phyloP scores from a whole-genome alignment of 2,888 invertebrate species.

The Sarcophaga caerulescens region DNA sequence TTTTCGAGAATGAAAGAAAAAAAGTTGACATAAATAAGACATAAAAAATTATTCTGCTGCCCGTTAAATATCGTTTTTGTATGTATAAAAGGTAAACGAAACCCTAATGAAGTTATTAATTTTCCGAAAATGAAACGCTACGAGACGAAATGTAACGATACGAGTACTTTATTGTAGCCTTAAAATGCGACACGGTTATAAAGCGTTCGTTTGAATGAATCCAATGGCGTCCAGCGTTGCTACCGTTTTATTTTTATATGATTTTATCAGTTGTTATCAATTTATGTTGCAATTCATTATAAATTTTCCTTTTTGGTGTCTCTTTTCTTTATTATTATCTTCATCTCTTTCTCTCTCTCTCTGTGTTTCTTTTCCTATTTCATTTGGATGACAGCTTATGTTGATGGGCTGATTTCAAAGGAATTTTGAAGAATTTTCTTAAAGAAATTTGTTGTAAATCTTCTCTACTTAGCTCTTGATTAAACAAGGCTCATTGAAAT shows the following conservation, averaged over 20 bases:
- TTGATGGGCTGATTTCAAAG: background rate
- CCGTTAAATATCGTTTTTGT: background rate
- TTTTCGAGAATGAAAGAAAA: slow-evolving; percentile 35
- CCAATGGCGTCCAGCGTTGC: slow-evolving; percentile 43
- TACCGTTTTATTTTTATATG: slow-evolving; percentile 36
- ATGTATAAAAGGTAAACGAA: slow-evolving; percentile 38
- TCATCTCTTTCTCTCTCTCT: slow-evolving; percentile 15
- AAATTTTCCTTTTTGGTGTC: slow-evolving; percentile 51
- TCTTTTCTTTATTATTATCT: slow-evolving; percentile 4
- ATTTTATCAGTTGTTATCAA: slow-evolving; percentile 64
- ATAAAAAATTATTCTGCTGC: background rate
- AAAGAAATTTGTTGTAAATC: too few species aligned
- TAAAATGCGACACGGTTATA: slow-evolving; percentile 30
- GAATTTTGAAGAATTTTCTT: background rate
- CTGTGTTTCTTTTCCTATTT: too few species aligned
- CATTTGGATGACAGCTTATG: slow-evolving; percentile 26
- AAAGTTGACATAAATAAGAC: background rate
- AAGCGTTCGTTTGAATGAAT: slow-evolving; percentile 3
- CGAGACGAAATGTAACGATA: background rate
- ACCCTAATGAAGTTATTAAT: slow-evolving; percentile 67
- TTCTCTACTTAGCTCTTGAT: too few species aligned
- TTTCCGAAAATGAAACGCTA: slow-evolving; percentile 43
- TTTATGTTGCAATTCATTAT: slow-evolving; percentile 67
- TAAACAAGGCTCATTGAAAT: too few species aligned
- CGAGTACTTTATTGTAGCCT: background rate